Conservation (phyloP, 2,888 invertebrate species). For the Autographa gamma region DNA sequence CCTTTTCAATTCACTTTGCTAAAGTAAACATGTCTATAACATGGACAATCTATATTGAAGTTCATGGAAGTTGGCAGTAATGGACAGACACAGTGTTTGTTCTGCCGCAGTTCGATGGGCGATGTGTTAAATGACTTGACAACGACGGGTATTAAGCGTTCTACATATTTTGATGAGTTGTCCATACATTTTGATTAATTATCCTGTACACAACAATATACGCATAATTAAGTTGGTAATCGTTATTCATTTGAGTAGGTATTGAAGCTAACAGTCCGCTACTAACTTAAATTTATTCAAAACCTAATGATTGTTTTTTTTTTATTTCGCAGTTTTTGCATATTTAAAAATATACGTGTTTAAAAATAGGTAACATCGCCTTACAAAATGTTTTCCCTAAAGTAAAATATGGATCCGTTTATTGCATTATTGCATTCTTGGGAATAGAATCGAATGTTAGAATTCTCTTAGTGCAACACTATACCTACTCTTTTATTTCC, state of each 20-base stretch:
- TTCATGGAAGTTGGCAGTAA: not conserved
- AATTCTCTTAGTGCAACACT: not conserved
- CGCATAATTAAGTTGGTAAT: too few relatives aligned
- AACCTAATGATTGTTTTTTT: too few relatives aligned
- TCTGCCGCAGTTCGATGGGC: not conserved
- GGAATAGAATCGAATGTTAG: not conserved
- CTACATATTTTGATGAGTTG: not conserved
- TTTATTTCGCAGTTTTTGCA: too few relatives aligned
- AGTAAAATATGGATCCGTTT: not conserved
- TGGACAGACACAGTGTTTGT: not conserved
- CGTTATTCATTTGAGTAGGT: too few relatives aligned
- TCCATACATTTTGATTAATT: not conserved
- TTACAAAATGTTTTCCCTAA: not conserved
- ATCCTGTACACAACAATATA: too few relatives aligned
- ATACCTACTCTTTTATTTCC: too few relatives aligned
- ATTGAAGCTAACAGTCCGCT: too few relatives aligned
- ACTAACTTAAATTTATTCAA: too few relatives aligned
- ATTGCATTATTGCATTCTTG: not conserved
- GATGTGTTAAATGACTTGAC: not conserved
- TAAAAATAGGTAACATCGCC: too few relatives aligned
- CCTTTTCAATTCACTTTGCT: slow-evolving; percentile 4
- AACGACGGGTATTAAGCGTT: not conserved
- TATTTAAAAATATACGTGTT: too few relatives aligned
- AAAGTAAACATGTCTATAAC: slow-evolving; percentile 1
- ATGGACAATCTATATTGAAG: slow-evolving; percentile 4